Percentiles rank a stretch among this genome's conserved stretches.
These are phyloP conservation scores for Glandiceps talaboti DNA, from an alignment of 53 echinoderm and acorn worm genomes.

Conservation along the genomic window DNA sequence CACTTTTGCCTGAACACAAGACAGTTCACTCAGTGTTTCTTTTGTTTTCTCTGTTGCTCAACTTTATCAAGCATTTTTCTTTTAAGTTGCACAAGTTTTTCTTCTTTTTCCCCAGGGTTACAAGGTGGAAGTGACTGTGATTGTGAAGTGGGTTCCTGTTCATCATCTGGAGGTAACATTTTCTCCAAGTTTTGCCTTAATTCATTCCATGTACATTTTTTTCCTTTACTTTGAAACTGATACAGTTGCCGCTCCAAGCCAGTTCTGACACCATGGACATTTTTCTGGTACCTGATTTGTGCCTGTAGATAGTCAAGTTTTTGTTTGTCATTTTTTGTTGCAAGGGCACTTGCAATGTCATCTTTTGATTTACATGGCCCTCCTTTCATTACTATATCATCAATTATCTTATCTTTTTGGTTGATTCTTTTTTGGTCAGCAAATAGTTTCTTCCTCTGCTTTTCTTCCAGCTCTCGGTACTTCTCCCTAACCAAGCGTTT, in stretches of 20 bases:
- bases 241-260: not conserved
- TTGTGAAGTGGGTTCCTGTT: not conserved
- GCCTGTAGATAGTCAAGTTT: not conserved
- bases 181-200: not conserved
- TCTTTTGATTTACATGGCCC: not conserved
- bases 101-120: not conserved
- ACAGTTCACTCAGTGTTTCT: not conserved
- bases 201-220: not conserved
- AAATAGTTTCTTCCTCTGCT: not conserved
- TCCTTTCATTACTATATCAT: not conserved
- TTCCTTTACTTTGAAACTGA: not conserved
- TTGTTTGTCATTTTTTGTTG: not conserved
- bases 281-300: not conserved
- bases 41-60: not conserved
- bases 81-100: not conserved
- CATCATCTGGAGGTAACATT: not conserved
- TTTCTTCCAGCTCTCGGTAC: slow-evolving; percentile 5
- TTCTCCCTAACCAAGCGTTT: slow-evolving; percentile 4
- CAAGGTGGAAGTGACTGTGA: not conserved
- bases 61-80: not conserved
- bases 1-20: no score
- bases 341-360: not conserved
- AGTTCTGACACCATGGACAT: not conserved
- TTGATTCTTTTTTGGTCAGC: not conserved
- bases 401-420: not conserved